Conservation (phyloP, 2,888 invertebrate species). For the Apodemia mormo region DNA sequence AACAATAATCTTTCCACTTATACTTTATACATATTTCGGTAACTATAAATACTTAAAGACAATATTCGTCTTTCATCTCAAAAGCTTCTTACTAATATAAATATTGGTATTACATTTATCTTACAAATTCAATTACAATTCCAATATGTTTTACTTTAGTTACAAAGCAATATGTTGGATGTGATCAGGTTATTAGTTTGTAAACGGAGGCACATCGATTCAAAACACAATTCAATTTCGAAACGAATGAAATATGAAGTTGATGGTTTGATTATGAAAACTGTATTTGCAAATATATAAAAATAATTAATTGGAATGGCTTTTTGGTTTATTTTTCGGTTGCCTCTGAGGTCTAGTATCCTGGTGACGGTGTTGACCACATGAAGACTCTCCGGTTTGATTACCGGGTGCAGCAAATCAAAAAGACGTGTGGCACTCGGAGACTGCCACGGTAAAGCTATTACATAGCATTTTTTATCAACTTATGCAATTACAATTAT, state of each 20-base stretch:
- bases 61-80: not conserved
- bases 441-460: too few relatives aligned
- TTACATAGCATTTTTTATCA: too few relatives aligned
- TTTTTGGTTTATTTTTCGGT: not conserved
- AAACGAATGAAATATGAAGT: constrained; percentile 12
- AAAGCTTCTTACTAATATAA: not conserved
- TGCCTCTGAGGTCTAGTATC: too few relatives aligned
- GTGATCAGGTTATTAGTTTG: constrained; percentile 29
- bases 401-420: too few relatives aligned
- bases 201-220: constrained; percentile 27
- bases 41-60: not conserved
- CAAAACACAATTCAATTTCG: constrained; percentile 35
- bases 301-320: not conserved
- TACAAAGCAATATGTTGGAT: constrained; percentile 11
- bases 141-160: constrained; percentile 1
- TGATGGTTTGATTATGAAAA: not conserved
- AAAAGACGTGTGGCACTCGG: too few relatives aligned
- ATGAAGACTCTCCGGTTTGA: too few relatives aligned
- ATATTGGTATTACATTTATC: not conserved
- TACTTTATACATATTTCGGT: too few relatives aligned
- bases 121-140: constrained; percentile 13
- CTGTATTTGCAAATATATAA: not conserved
- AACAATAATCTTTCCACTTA: too few relatives aligned
- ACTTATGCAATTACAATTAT: too few relatives aligned
- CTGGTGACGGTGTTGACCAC: too few relatives aligned